These are phyloP conservation scores for Luehdorfia chinensis DNA, from an alignment of 1,140 invertebrate genomes.

Conservation along the genomic window DNA sequence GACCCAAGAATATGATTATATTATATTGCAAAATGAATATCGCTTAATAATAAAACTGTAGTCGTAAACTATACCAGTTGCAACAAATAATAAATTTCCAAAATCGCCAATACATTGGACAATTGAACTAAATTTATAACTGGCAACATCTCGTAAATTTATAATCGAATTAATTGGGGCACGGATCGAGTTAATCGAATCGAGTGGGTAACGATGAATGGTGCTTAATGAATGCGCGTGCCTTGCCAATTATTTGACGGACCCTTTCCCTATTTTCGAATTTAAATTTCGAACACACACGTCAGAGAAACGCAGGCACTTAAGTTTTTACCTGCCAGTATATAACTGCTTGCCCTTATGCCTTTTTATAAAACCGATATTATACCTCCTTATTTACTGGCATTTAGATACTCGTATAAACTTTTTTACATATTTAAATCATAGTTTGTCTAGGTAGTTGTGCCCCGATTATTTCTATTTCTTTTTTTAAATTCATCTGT, in stretches of 20 bases:
- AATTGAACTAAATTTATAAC: constrained; percentile 58
- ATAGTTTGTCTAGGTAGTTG: too few species aligned
- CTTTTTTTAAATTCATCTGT: too few species aligned
- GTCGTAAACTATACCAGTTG: constrained; percentile 46
- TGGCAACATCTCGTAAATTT: constrained; percentile 59
- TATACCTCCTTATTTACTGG: too few species aligned
- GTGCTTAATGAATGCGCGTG: constrained; percentile 37
- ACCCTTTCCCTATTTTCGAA: constrained; percentile 24
- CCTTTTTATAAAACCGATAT: too few species aligned
- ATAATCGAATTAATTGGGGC: constrained; percentile 52
- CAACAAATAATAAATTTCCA: constrained; percentile 55
- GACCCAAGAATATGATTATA: too few species aligned
- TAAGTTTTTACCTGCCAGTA: too few species aligned
- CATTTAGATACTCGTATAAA: too few species aligned
- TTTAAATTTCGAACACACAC: constrained; percentile 9
- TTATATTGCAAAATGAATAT: constrained; percentile 29
- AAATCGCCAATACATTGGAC: constrained; percentile 30
- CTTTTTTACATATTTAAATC: too few species aligned
- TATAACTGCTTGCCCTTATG: too few species aligned
- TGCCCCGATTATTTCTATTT: too few species aligned
- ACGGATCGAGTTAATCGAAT: constrained; percentile 34
- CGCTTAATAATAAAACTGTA: constrained; percentile 44
- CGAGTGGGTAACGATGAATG: constrained; percentile 34
- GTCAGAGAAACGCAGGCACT: too few species aligned
- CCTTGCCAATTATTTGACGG: constrained; percentile 28